phyloP scores from a whole-genome alignment of 2,113 vertebrate species.

The Eulemur rufifrons region DNA sequence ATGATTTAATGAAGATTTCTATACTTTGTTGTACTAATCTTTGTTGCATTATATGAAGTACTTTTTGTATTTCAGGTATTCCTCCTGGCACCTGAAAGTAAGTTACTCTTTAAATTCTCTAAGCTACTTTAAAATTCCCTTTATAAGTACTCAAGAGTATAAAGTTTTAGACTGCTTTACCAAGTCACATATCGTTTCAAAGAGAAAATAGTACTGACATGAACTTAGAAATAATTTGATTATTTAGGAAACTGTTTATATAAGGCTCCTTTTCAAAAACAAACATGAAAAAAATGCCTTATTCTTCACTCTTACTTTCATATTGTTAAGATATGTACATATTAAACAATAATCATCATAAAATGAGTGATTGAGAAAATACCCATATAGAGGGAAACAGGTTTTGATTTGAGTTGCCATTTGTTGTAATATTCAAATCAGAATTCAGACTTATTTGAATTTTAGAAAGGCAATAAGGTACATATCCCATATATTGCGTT shows the following conservation, averaged over 20 bases:
- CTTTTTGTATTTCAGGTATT: background rate
- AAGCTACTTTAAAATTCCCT: background rate
- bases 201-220: background rate
- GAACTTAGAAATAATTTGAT: constrained; percentile 1
- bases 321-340: background rate
- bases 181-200: background rate
- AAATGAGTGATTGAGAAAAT: background rate
- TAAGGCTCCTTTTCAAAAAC: background rate
- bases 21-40: background rate
- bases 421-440: background rate
- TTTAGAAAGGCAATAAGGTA: background rate
- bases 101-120: background rate
- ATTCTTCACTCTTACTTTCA: background rate
- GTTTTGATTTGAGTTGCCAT: background rate
- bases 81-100: background rate
- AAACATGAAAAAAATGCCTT: background rate
- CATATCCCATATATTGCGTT: background rate
- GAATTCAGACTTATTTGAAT: background rate
- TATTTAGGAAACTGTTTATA: background rate
- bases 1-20: background rate
- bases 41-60: background rate
- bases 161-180: background rate
- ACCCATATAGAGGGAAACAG: background rate
- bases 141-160: background rate
- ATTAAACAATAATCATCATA: background rate